These are phyloP conservation scores for Etheostoma perlongum DNA, from an alignment of 2,797 vertebrate species.

Conservation along the genomic window DNA sequence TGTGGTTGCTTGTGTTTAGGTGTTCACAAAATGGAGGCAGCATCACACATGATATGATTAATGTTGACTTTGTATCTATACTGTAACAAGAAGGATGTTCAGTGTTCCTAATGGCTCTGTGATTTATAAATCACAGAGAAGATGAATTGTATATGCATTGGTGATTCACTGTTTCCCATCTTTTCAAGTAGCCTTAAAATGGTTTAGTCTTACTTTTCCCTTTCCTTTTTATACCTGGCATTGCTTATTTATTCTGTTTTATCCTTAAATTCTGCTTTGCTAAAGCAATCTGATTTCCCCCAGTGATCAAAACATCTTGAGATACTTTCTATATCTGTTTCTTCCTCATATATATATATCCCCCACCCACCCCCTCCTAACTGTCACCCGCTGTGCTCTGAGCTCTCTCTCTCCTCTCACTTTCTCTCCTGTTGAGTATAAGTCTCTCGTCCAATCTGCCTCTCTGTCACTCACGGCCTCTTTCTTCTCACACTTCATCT, in stretches of 20 bases:
- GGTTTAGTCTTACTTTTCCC: not conserved
- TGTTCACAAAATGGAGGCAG: not conserved
- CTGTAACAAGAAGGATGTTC: not conserved
- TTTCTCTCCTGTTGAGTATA: constrained; percentile 21
- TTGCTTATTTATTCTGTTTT: not conserved
- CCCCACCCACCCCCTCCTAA: not conserved
- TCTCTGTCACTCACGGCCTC: constrained; percentile 58
- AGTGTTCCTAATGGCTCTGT: not conserved
- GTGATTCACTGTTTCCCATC: not conserved
- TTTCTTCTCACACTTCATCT: constrained; percentile 59
- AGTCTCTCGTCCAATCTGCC: constrained; percentile 37
- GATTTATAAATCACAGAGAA: not conserved
- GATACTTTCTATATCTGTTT: not conserved
- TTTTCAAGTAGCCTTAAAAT: not conserved
- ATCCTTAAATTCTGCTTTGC: not conserved
- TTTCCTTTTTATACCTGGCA: not conserved
- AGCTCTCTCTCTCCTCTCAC: constrained; percentile 4
- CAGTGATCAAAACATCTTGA: constrained; percentile 16
- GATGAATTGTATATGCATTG: not conserved
- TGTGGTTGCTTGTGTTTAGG: not conserved
- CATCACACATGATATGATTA: not conserved
- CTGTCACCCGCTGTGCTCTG: constrained; percentile 7
- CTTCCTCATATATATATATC: too few species aligned
- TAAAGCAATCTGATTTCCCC: constrained; percentile 3
- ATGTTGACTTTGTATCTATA: not conserved